Evolutionary conservation across 2,888 invertebrate species (phyloP).

Genomic region (Eupithecia vulgata): DNA sequence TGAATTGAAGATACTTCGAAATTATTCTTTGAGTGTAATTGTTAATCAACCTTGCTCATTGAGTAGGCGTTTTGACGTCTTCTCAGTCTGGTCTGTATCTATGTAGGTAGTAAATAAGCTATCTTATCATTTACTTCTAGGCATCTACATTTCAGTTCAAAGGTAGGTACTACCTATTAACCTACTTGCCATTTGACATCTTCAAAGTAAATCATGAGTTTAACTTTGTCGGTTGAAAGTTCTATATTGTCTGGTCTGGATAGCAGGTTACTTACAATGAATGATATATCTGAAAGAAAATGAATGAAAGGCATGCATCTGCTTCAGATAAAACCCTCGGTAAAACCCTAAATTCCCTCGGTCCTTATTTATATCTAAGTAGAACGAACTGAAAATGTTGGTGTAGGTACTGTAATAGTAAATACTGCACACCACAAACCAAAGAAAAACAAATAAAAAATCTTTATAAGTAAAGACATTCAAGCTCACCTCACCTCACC

Average conservation of each 20-base stretch:
- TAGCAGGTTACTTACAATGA: neutral
- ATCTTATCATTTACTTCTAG: constrained; percentile 16
- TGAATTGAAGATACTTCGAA: constrained; percentile 54
- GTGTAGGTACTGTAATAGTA: neutral
- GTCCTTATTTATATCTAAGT: neutral
- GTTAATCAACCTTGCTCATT: constrained; percentile 46
- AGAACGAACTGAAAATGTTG: neutral
- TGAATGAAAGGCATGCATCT: neutral
- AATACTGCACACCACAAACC: neutral
- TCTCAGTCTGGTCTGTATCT: neutral
- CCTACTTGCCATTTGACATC: neutral
- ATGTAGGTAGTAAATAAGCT: neutral
- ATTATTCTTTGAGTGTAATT: constrained; percentile 48
- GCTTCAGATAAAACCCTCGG: neutral
- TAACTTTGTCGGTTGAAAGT: neutral
- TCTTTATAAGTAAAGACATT: neutral
- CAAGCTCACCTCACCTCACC: no score
- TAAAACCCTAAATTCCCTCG: no score
- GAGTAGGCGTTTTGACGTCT: constrained; percentile 39
- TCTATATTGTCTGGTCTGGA: neutral
- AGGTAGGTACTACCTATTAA: no score
- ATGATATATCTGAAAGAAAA: neutral
- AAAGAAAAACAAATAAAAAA: neutral
- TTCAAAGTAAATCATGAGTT: neutral
- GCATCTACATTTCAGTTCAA: neutral